Base-by-base conservation (phyloP, 2,888 invertebrate species). In the Blastobasis adustella region DNA sequence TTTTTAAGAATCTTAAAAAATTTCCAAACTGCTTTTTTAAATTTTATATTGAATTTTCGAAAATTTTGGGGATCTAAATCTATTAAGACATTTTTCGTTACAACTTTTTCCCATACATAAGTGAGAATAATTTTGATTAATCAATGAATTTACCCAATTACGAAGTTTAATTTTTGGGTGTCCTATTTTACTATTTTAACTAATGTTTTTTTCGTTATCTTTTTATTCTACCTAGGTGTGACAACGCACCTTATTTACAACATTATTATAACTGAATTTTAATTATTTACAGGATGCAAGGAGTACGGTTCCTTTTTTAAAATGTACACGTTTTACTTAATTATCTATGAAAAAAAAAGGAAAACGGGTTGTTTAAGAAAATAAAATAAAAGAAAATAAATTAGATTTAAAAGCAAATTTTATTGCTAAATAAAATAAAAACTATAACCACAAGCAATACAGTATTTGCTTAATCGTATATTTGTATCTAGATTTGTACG, bases 391-490 rank as follows among this genome's bases (percentile, higher is more conserved):
- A 64, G 74, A 73, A 82, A 76, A 60, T 54, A 60, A 85, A 85
- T 84, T 76, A 71, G 78, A 67, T 82, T 76, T 81, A 83, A 81
- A 88, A 87, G 87, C 87, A 88, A 88, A 77, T 87, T 49, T 88
- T 88, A 88, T 88, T 88, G 88, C 88, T 88, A 88, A 82, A 83
- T 79, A 86, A 82, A 85, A 85, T 83, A 82, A 77, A 71, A 83
- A 82, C 77, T 82, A 81, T 83, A 86, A 83, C 82, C 85, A 75
- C 76, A 79, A 85, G 83, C 83, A 82, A 79, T 80, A 84, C 77
- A 80, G 65, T 70, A 71, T 75, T 80, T 78, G 82, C 78, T 82
- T 79, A 75, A 67, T 69, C 64, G 69, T 71, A 74, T 72, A 69
- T 70, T 74, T 74, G 73, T 73, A 70, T 76, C 64, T 78, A 73